phyloP scores from a whole-genome alignment of 1,140 invertebrate species.

The Babylonia areolata region DNA sequence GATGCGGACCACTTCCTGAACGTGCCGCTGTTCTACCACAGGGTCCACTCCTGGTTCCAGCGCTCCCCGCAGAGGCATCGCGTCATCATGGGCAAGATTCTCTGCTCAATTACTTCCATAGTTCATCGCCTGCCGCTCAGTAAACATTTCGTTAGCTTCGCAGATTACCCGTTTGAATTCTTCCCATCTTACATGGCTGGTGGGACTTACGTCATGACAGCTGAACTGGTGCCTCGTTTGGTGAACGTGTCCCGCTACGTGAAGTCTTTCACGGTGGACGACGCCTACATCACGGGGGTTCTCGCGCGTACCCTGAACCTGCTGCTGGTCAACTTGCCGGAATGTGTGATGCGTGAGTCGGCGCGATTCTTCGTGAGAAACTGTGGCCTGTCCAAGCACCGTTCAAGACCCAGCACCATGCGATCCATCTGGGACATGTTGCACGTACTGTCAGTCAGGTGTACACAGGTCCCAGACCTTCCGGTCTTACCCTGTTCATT shows the following conservation, averaged over 20 bases:
- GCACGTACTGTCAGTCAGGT: too few relatives aligned
- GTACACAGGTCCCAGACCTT: too few relatives aligned
- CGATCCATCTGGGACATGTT: conserved; percentile 20
- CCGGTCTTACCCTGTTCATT: too few relatives aligned
- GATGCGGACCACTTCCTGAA: neutral
- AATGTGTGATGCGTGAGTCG: neutral
- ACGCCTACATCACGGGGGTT: conserved; percentile 72
- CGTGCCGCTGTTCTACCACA: conserved; percentile 87
- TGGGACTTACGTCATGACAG: conserved; percentile 70
- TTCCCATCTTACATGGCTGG: conserved; percentile 69
- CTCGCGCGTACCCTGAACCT: conserved; percentile 24
- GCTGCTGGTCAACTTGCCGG: conserved; percentile 35
- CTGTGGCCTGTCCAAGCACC: neutral
- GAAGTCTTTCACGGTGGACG: conserved; percentile 67
- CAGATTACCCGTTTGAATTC: conserved; percentile 37
- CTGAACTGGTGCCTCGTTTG: conserved; percentile 56
- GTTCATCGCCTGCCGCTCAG: conserved; percentile 31
- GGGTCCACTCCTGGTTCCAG: conserved; percentile 91
- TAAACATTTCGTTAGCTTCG: neutral
- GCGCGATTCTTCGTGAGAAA: neutral
- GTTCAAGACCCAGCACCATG: neutral
- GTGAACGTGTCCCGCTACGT: conserved; percentile 54
- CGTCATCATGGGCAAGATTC: conserved; percentile 29
- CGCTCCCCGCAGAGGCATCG: conserved; percentile 74
- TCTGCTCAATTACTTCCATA: neutral